Conservation (phyloP, 2,888 invertebrate genomes). For the Epinotia brunnichana region DNA sequence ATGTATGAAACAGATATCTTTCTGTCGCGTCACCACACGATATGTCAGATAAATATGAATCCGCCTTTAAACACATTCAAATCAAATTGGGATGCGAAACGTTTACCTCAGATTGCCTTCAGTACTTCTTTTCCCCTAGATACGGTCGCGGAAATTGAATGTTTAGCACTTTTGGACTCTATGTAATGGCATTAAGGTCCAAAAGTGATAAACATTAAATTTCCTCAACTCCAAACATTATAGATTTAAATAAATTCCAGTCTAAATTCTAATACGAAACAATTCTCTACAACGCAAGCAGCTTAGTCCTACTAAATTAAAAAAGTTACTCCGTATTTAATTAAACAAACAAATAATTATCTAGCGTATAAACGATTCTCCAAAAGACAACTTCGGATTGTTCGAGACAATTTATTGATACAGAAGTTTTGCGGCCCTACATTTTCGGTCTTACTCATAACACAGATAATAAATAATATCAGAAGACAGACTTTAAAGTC, state of each 20-base stretch:
- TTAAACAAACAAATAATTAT: slow-evolving; percentile 44
- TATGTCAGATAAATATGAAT: no score
- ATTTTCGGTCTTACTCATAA: slow-evolving; percentile 42
- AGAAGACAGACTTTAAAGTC: not conserved
- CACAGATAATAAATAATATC: slow-evolving; percentile 11
- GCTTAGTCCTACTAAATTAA: slow-evolving; percentile 34
- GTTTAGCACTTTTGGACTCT: no score
- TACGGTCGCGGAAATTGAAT: no score
- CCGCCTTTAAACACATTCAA: no score
- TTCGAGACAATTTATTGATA: slow-evolving; percentile 44
- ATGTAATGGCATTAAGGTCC: no score
- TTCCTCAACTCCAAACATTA: no score
- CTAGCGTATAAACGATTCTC: slow-evolving; percentile 42
- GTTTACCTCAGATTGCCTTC: not conserved
- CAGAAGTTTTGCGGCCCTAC: slow-evolving; percentile 43
- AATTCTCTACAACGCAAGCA: slow-evolving; percentile 16
- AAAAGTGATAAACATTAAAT: no score
- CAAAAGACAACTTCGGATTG: slow-evolving; percentile 43
- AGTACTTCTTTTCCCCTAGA: not conserved
- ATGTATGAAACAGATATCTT: no score
- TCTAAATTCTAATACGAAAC: slow-evolving; percentile 16
- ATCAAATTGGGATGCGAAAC: not conserved
- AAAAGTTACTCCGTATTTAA: slow-evolving; percentile 41
- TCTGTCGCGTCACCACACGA: no score
- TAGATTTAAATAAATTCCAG: not conserved